Base-by-base conservation (phyloP, 64 coral and sea anemone species). In the Acropora tenuis region DNA sequence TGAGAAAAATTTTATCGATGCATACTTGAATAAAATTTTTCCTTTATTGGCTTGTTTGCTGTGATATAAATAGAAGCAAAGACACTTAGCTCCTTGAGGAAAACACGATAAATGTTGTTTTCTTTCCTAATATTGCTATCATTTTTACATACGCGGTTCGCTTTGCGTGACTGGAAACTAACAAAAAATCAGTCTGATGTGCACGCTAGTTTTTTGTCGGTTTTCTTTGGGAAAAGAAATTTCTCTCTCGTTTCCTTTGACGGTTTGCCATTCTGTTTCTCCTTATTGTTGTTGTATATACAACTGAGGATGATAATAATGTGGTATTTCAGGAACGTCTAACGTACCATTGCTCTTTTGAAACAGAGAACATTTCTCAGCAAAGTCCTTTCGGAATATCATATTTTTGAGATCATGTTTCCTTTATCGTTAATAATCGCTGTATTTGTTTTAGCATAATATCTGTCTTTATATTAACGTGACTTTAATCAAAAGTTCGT, bases 61-160 rank as follows among this genome's bases (percentile, higher is more conserved):
- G 75, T 78, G 75, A 48, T 78, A 78, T 78, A 78, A 48, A 78
- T 78, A 78, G 75, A 78, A 13, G 30, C 15, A 6, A 78, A 47
- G 17, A 6, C 68, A 4, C 1, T 20, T 40, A 71, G 40, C 17
- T 71, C 68, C 68, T 71, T 19, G 18, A 19, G 6, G 68, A 20
- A 4, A 20, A 5, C 68, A 20, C 3, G 68, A 71, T 71, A 30
- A 71, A 44, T 75, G 8, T 8, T 6, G n/a, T 44, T 75, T 75
- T 75, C 11, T 6, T 75, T 75, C 30, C 42, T 45, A 75, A 75
- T 44, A 44, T 44, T 75, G 73, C 2, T 40, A 1, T 3, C 73
- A 73, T 73, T 73, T 20, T 73, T 30, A 8, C 30, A 30, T 30
- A 30, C 0, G 30, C 30, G 30, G 30, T 55, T 4, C 5, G 52